These are phyloP conservation scores for Macrosoma leucophasiata DNA, from an alignment of 2,888 invertebrate genomes.

Conservation along the genomic window DNA sequence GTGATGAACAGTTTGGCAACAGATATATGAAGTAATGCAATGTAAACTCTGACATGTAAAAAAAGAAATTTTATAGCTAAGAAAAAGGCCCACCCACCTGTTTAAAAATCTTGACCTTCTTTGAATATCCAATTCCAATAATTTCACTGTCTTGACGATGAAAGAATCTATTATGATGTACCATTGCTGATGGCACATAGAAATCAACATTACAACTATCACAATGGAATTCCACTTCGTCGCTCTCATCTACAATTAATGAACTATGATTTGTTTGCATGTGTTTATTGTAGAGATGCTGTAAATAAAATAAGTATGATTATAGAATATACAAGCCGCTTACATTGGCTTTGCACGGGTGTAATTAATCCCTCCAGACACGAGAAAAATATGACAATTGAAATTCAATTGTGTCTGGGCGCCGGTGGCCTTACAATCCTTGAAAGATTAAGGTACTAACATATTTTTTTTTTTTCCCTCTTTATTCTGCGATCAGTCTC, in stretches of 20 bases:
- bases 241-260: slow-evolving; percentile 21
- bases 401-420: too few relatives aligned
- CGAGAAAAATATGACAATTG: too few relatives aligned
- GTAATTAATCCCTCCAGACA: too few relatives aligned
- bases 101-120: slow-evolving; percentile 49
- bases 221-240: slow-evolving; percentile 55
- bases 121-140: slow-evolving; percentile 55
- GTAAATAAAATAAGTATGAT: slow-evolving; percentile 33
- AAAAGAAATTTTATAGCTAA: neutral
- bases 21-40: too few relatives aligned
- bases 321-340: too few relatives aligned
- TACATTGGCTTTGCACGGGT: too few relatives aligned
- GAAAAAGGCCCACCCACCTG: slow-evolving; percentile 37
- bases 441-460: too few relatives aligned
- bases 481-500: too few relatives aligned
- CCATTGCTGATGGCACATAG: slow-evolving; percentile 70
- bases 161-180: slow-evolving; percentile 74
- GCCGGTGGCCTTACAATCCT: too few relatives aligned
- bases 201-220: slow-evolving; percentile 75
- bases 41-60: neutral
- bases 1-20: too few relatives aligned
- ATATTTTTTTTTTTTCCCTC: too few relatives aligned
- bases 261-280: slow-evolving; percentile 57
- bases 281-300: slow-evolving; percentile 78
- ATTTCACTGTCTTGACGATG: slow-evolving; percentile 61